Percentiles rank a stretch among this genome's conserved stretches.
phyloP scores from a whole-genome alignment of 2,113 vertebrate species.

The Gavialis gangeticus region DNA sequence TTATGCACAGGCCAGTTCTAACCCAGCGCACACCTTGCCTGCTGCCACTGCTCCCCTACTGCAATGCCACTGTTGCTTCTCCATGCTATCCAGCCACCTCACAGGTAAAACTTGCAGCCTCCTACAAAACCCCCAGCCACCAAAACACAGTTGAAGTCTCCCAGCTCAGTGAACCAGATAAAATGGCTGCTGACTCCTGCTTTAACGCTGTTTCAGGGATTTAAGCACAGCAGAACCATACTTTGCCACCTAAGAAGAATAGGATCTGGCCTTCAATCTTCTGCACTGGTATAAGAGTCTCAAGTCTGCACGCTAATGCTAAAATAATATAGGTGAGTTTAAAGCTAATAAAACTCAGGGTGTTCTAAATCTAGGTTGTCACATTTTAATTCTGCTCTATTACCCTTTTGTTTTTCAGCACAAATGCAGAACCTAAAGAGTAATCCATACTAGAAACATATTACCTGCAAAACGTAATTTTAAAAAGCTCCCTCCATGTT shows the following conservation, averaged over 20 bases:
- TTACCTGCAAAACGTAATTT: neutral
- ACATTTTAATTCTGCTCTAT: neutral
- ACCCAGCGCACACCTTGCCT: too few species aligned
- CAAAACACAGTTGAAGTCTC: too few species aligned
- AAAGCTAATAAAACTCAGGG: neutral
- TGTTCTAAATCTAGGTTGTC: slow-evolving; percentile 2
- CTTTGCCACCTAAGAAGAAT: too few species aligned
- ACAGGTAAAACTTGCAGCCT: too few species aligned
- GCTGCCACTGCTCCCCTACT: too few species aligned
- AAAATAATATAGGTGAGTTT: neutral
- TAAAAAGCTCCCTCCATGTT: neutral
- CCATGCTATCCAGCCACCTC: too few species aligned
- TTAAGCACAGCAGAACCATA: neutral
- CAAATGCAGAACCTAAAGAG: slow-evolving; percentile 2
- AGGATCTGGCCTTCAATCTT: neutral
- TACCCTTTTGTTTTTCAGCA: neutral
- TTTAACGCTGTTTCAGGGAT: too few species aligned
- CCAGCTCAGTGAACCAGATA: too few species aligned
- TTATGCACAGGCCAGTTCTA: too few species aligned
- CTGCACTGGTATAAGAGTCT: neutral
- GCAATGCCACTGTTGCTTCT: too few species aligned
- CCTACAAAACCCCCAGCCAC: too few species aligned
- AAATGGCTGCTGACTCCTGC: too few species aligned
- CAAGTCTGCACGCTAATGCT: fast-evolving
- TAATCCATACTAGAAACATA: neutral